These are phyloP conservation scores for Conus canariensis DNA, from an alignment of 2,888 invertebrate genomes.

Conservation along the genomic window DNA sequence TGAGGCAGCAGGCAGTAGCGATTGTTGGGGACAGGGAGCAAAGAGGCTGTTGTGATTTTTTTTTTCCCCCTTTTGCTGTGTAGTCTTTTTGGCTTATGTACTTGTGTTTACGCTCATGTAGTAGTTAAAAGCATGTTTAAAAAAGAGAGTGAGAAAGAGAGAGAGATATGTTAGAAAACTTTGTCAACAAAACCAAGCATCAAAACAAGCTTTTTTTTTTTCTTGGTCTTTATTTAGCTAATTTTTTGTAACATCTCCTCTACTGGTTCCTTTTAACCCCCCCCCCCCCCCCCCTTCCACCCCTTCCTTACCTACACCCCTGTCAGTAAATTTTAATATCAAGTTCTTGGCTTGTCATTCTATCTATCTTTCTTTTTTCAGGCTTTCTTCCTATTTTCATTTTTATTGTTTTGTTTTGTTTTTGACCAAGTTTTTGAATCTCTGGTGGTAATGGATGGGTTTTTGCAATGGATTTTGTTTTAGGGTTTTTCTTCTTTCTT, in stretches of 20 bases:
- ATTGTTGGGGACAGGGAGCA: conserved; percentile 37
- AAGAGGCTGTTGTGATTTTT: conserved; percentile 16
- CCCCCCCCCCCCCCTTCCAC: too few relatives aligned
- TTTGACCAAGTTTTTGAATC: neutral
- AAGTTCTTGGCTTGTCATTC: neutral
- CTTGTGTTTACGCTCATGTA: conserved; percentile 39
- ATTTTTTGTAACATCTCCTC: neutral
- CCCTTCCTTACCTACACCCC: neutral
- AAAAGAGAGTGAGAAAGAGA: neutral
- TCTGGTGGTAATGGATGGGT: neutral
- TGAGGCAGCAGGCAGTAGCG: conserved; percentile 38
- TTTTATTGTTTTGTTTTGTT: neutral
- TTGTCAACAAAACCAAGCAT: neutral
- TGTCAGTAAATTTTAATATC: neutral
- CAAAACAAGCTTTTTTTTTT: neutral
- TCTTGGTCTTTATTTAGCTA: neutral
- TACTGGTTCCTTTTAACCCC: too few relatives aligned
- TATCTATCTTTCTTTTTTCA: neutral
- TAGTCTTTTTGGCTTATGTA: conserved; percentile 37
- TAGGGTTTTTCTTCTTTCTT: neutral
- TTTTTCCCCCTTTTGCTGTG: neutral
- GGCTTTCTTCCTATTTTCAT: neutral
- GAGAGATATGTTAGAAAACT: neutral
- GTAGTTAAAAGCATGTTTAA: conserved; percentile 37
- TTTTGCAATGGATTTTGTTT: neutral